phyloP scores from a whole-genome alignment of 2,797 vertebrate species.

The Harpagifer antarcticus region DNA sequence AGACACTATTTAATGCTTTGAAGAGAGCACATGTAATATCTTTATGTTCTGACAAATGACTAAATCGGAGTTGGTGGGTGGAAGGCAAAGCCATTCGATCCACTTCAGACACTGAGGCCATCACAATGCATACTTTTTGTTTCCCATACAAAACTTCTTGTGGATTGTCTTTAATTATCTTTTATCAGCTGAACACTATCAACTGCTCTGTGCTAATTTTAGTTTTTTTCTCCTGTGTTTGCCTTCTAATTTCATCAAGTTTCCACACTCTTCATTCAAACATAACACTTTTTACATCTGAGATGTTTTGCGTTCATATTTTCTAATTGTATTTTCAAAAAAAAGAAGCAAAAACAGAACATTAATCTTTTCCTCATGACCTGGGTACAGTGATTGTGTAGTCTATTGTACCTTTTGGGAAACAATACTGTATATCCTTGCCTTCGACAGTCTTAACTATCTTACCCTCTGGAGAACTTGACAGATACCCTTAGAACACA shows the following conservation, averaged over 20 bases:
- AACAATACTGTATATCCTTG: constrained; percentile 90
- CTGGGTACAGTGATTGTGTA: constrained; percentile 89
- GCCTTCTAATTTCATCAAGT: constrained; percentile 79
- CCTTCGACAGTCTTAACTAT: constrained; percentile 92
- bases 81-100: constrained; percentile 60
- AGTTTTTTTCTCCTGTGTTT: constrained; percentile 70
- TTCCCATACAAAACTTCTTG: constrained; percentile 41
- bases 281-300: constrained; percentile 86
- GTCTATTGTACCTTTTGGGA: constrained; percentile 88
- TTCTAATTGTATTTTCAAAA: constrained; percentile 91
- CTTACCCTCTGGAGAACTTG: constrained; percentile 90
- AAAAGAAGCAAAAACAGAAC: constrained; percentile 76
- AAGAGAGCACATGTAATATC: constrained; percentile 68
- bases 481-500: constrained; percentile 89
- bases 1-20: constrained; percentile 61
- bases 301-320: constrained; percentile 86
- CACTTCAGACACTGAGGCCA: constrained; percentile 59
- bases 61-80: constrained; percentile 53
- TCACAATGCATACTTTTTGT: constrained; percentile 38
- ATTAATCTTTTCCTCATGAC: constrained; percentile 85
- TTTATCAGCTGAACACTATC: constrained; percentile 69
- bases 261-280: constrained; percentile 79
- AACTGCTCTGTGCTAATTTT: constrained; percentile 69
- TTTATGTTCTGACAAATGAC: constrained; percentile 57
- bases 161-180: constrained; percentile 54